phyloP scores from a whole-genome alignment of 2,797 vertebrate genomes.

The Rhinella marina region DNA sequence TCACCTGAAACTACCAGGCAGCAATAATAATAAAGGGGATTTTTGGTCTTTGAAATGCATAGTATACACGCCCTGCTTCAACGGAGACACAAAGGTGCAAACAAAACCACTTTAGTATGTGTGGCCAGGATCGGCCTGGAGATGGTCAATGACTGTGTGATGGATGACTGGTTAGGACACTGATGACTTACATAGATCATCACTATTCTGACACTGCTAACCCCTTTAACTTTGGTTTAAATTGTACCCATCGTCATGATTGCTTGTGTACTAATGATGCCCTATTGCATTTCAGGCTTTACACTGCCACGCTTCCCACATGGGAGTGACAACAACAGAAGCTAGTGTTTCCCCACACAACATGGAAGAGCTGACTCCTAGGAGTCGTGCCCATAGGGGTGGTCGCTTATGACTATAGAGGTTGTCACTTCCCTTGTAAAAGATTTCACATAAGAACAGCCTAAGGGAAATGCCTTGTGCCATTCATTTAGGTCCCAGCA shows the following conservation, averaged over 20 bases:
- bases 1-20: not conserved
- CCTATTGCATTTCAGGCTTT: not conserved
- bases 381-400: no score
- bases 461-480: no score
- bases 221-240: not conserved
- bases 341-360: not conserved
- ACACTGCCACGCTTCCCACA: no score
- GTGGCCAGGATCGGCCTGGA: not conserved
- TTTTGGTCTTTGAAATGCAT: slow-evolving; percentile 47
- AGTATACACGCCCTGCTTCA: not conserved
- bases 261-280: not conserved
- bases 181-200: no score
- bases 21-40: not conserved
- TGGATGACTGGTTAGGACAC: no score
- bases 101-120: not conserved
- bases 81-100: not conserved
- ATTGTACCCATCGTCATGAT: not conserved
- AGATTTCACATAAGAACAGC: no score
- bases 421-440: not conserved
- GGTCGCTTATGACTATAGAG: not conserved
- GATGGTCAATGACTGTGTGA: not conserved
- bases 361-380: no score
- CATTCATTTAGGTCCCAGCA: no score
- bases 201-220: no score
- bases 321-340: no score